These are phyloP conservation scores for Schlechtendalia chinensis DNA, from an alignment of 1,140 invertebrate species.

Conservation along the genomic window DNA sequence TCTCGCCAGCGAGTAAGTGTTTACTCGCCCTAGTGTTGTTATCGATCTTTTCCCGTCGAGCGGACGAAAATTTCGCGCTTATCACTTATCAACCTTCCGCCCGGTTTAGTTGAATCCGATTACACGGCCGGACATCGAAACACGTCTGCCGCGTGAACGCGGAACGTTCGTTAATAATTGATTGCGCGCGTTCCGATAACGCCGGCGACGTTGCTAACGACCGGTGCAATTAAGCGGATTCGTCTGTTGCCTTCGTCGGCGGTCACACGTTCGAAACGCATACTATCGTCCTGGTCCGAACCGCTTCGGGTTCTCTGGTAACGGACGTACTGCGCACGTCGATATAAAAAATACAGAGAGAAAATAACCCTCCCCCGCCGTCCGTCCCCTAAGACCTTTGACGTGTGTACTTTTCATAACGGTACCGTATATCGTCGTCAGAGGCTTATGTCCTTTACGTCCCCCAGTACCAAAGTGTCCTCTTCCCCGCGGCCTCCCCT, in stretches of 20 bases:
- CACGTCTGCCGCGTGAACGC: neutral
- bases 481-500: neutral
- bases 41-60: no score
- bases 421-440: neutral
- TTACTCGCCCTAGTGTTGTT: no score
- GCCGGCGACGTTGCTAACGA: constrained; percentile 28
- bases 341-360: no score
- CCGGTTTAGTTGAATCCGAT: no score
- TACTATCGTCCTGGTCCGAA: no score
- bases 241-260: constrained; percentile 28
- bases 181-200: constrained; percentile 35
- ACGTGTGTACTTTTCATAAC: constrained; percentile 42
- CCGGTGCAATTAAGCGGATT: constrained; percentile 36
- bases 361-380: neutral
- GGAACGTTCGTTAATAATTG: constrained; percentile 40
- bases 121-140: neutral
- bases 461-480: constrained; percentile 12
- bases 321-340: no score
- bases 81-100: no score
- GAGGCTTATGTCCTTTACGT: constrained; percentile 38
- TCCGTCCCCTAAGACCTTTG: constrained; percentile 31
- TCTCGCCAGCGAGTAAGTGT: no score
- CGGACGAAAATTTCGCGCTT: no score
- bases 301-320: no score
- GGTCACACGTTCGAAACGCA: no score